Evolutionary conservation across 2,113 vertebrate genomes (phyloP), one percentile per base, ranked within the genome.

Genomic region (Platichthys stellatus): DNA sequence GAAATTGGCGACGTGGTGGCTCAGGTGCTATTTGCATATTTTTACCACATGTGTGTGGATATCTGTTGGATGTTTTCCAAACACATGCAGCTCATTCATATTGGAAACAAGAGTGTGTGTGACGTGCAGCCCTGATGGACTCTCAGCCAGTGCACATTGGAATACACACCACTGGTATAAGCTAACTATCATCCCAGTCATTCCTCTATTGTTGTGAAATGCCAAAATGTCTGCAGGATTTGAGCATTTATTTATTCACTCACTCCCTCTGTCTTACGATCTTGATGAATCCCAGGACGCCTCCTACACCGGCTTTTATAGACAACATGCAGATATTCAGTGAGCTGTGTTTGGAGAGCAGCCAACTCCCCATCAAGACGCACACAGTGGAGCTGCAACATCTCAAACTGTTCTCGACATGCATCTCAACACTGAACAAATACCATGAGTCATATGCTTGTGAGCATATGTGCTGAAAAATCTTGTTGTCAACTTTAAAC

Each of bases 141-240:
- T 65, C 54, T 62, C 63, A 78, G 43, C 17, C 59, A 53, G 51
- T 8, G 20, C 51, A 20, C 18, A 11, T 56, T 70, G 66, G 51
- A 45, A 74, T 75, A 64, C 69, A 76, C 70, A 82, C 84, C 54
- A 85, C 10, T 12, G 45, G 18, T 78, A 60, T 82, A 66, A 75
- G 70, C 43, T 72, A 69, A 83, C 72, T 68, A 72, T 17, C 59
- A 68, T 78, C n/a, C 56, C 71, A 79, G 76, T 57, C 72, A 69
- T 80, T 79, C 54, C 74, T 86, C 66, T 58, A 69, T 85, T 82
- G 78, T 85, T 76, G 56, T 54, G 49, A 85, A 89, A 86, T 78
- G 73, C 74, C 70, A 83, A 76, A 59, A 57, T 49, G 23, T 82
- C 73, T 79, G 65, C 38, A 73, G 38, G 45, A 72, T 56, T 76